Conservation (phyloP, 1,140 invertebrate species). For the Gerris buenoi region DNA sequence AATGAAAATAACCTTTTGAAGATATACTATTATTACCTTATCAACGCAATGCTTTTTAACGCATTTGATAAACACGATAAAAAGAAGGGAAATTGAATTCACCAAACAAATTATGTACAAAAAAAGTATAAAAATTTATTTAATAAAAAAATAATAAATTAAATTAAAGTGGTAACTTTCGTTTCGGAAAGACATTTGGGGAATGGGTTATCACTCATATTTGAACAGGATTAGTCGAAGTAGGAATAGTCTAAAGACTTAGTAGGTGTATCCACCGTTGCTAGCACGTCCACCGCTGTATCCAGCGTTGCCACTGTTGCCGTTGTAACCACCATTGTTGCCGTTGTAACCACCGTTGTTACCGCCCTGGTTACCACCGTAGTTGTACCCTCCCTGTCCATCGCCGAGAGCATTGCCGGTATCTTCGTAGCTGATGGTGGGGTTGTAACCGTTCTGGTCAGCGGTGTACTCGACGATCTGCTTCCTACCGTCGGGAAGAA, state of each 20-base stretch:
- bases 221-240: background rate
- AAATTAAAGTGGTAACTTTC: background rate
- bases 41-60: too few species aligned
- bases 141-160: background rate
- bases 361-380: background rate
- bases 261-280: background rate
- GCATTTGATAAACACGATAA: too few species aligned
- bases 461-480: conserved; percentile 71
- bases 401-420: conserved; percentile 2
- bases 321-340: background rate
- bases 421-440: conserved; percentile 50
- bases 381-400: conserved; percentile 4
- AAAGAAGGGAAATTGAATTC: too few species aligned
- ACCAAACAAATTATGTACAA: background rate
- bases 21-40: too few species aligned
- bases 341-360: background rate
- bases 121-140: background rate
- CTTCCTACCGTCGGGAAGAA: conserved; percentile 68
- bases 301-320: background rate
- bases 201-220: background rate
- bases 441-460: conserved; percentile 62
- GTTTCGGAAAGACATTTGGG: background rate
- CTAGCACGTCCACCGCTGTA: background rate
- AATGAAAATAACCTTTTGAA: too few species aligned
- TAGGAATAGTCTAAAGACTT: background rate